Conservation (phyloP, 2,797 vertebrate genomes). For the Acanthurus leucopareius region DNA sequence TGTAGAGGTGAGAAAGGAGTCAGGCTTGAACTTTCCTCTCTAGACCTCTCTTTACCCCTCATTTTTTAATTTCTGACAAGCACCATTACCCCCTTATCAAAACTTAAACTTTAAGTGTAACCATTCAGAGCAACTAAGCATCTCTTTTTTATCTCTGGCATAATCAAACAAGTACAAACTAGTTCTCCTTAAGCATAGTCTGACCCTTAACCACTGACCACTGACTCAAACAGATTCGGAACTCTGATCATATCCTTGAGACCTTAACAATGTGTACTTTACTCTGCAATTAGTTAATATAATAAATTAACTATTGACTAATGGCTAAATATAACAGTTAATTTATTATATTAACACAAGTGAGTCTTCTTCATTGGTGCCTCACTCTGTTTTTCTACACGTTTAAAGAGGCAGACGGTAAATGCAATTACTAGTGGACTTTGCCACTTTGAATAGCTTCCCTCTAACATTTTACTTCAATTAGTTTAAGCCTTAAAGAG, state of each 20-base stretch:
- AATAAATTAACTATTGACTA: neutral
- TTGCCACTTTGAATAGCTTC: neutral
- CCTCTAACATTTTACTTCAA: neutral
- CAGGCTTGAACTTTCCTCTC: neutral
- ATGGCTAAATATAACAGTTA: neutral
- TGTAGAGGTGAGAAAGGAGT: neutral
- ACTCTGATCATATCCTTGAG: neutral
- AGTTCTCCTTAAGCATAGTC: neutral
- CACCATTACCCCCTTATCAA: too few species aligned
- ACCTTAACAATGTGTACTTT: neutral
- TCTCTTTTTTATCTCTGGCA: neutral
- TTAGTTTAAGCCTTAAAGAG: slow-evolving; percentile 10
- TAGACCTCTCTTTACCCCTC: neutral
- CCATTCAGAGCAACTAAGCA: neutral
- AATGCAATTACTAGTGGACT: neutral
- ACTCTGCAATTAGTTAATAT: neutral
- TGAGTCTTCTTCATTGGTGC: neutral
- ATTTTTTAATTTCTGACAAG: neutral
- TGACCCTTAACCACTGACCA: neutral
- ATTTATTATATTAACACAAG: neutral
- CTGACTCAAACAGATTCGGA: neutral
- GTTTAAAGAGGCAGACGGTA: neutral
- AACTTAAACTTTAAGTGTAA: neutral
- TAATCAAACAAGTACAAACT: neutral
- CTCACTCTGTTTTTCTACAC: neutral